phyloP scores from a whole-genome alignment of 2,888 invertebrate species.

The Lordiphosa fenestrarum region DNA sequence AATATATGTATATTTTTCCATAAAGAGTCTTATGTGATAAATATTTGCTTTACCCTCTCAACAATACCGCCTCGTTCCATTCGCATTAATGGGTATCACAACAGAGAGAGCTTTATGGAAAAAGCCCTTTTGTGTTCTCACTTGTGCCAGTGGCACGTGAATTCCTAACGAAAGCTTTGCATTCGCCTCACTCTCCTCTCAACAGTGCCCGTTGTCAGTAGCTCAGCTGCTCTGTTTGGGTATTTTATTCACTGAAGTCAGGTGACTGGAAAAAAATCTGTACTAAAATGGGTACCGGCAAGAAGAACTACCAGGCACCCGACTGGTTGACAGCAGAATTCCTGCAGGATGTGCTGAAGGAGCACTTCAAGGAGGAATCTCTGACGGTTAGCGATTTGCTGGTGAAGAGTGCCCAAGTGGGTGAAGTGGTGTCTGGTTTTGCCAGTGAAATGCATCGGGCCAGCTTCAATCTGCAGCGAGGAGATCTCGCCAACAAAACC shows the following conservation, averaged over 20 bases:
- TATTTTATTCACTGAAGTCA: slow-evolving; percentile 51
- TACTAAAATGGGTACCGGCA: slow-evolving; percentile 74
- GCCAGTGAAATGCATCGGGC: slow-evolving; percentile 79
- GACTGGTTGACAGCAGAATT: slow-evolving; percentile 78
- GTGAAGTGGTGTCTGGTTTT: slow-evolving; percentile 71
- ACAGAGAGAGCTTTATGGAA: slow-evolving; percentile 58
- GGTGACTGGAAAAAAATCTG: slow-evolving; percentile 59
- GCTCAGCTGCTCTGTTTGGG: slow-evolving; percentile 27
- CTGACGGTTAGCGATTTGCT: slow-evolving; percentile 68
- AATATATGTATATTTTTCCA: too few species aligned
- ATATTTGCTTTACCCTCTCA: too few species aligned
- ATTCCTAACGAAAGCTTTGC: slow-evolving; percentile 17
- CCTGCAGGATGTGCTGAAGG: slow-evolving; percentile 77
- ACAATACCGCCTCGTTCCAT: too few species aligned
- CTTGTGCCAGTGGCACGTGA: slow-evolving; percentile 41
- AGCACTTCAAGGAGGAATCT: slow-evolving; percentile 77
- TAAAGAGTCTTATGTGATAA: too few species aligned
- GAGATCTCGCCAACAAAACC: slow-evolving; percentile 52
- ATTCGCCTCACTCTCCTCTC: slow-evolving; percentile 26
- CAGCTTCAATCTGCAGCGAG: slow-evolving; percentile 72
- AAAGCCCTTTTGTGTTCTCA: slow-evolving; percentile 2
- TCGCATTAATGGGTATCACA: slow-evolving; percentile 12
- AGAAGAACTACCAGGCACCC: slow-evolving; percentile 72
- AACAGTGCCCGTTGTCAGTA: slow-evolving; percentile 28
- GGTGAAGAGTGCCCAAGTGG: slow-evolving; percentile 61